Base-by-base conservation (phyloP, 2,888 invertebrate genomes). In the Eupeodes luniger region DNA sequence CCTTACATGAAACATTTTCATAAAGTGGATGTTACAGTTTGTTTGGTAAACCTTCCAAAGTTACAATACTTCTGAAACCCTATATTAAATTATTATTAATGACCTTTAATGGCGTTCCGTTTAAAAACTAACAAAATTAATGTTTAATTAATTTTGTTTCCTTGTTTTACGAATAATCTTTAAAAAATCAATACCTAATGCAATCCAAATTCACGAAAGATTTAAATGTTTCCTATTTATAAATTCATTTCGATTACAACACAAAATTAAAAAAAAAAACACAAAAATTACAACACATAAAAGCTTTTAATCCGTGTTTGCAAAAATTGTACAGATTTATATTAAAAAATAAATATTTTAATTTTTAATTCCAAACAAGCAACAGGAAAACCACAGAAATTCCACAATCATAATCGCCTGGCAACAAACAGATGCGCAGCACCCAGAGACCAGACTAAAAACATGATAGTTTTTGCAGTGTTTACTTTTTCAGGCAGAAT, bases 311-410 rank as follows among this genome's bases (percentile, higher is more conserved):
- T 72, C 72, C 57, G 11, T 72, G 47, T 57, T 72, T 11, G 47
- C n/a, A 59, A 70, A 72, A 59, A 34, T n/a, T 47, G 72, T 49
- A n/a, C 19, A 57, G 19, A 47, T 47, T 47, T 57, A 59, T 40
- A 40, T 40, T 40, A 9, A 40, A 40, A 40, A 40, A 40, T 40
- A 16, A 55, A 10, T 11, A 27, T 70, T 40, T 72, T 9, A 5
- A 27, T 49, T 72, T 27, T 59, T 72, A 59, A 59, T 59, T 72
- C 57, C 47, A 47, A 72, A 59, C 57, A 72, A 72, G 61, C 75
- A 84, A 75, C 80, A 69, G 81, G 61, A 80, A 75, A 81, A 80
- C 80, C 81, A 49, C 69, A 69, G 19, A 55, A 80, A 59, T 51
- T 40, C 74, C 69, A 44, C 67, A 84, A 11, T 55, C 34, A 61